Evolutionary conservation across 1,140 invertebrate genomes (phyloP).

Genomic region (Trichonephila inaurata): DNA sequence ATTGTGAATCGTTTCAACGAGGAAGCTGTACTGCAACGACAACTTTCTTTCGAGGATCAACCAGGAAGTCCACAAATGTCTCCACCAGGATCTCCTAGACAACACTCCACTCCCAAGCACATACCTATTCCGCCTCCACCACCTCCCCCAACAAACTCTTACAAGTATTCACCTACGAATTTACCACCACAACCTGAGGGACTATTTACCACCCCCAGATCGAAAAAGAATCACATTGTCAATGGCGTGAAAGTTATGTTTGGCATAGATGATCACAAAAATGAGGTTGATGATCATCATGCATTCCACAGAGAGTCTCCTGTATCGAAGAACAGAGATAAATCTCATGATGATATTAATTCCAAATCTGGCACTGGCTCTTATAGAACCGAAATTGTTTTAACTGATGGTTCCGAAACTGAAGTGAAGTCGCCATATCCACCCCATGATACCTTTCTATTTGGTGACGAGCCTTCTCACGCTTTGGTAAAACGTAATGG

Average conservation of each 20-base stretch:
- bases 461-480: constrained; percentile 35
- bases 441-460: constrained; percentile 47
- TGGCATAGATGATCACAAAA: constrained; percentile 45
- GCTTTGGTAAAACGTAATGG: constrained; percentile 43
- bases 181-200: constrained; percentile 20
- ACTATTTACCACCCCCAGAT: constrained; percentile 34
- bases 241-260: constrained; percentile 77
- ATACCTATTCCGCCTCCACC: constrained; percentile 59
- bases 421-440: constrained; percentile 65
- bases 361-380: background rate
- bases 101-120: constrained; percentile 62
- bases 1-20: constrained; percentile 76
- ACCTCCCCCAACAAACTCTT: constrained; percentile 3
- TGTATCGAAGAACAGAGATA: constrained; percentile 8
- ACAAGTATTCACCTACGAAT: background rate
- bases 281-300: background rate
- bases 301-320: background rate
- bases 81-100: constrained; percentile 19
- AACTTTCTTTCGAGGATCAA: constrained; percentile 48
- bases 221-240: constrained; percentile 70
- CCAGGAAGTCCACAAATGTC: constrained; percentile 51
- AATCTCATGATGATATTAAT: background rate
- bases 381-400: constrained; percentile 43
- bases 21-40: constrained; percentile 67
- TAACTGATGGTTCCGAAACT: constrained; percentile 52